Evolutionary conservation across 2,113 vertebrate species (phyloP).

Genomic region (Clarias batrachus): DNA sequence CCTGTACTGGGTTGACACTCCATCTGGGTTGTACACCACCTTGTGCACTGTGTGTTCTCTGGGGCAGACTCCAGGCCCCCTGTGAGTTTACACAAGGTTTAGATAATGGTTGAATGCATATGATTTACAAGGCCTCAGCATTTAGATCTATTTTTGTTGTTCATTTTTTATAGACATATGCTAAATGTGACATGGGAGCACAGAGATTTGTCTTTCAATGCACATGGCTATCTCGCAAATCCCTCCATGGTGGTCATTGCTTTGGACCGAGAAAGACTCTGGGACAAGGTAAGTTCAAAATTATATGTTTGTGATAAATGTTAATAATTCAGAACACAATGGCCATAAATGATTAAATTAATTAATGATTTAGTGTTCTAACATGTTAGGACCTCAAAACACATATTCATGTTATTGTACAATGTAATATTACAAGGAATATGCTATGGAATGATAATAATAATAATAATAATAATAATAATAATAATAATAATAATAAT

Average conservation of each 20-base stretch:
- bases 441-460: too few species aligned
- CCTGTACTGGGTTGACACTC: too few species aligned
- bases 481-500: too few species aligned
- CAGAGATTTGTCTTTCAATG: constrained; percentile 91
- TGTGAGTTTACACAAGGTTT: too few species aligned
- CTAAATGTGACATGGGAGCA: constrained; percentile 93
- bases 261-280: constrained; percentile 87
- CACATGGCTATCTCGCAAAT: constrained; percentile 85
- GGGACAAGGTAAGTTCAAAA: constrained; percentile 86
- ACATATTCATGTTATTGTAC: neutral
- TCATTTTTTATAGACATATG: constrained; percentile 78
- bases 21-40: too few species aligned
- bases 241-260: constrained; percentile 93
- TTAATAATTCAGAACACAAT: neutral
- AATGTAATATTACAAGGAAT: neutral
- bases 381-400: neutral
- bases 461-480: neutral
- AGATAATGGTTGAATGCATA: too few species aligned
- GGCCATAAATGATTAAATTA: neutral
- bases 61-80: too few species aligned
- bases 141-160: neutral
- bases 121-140: neutral
- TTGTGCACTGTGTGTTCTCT: too few species aligned
- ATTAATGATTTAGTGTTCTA: neutral
- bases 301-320: neutral